Evolutionary conservation across 2,797 vertebrate species (phyloP).

Genomic region (Petrocephalus schoutedeni): DNA sequence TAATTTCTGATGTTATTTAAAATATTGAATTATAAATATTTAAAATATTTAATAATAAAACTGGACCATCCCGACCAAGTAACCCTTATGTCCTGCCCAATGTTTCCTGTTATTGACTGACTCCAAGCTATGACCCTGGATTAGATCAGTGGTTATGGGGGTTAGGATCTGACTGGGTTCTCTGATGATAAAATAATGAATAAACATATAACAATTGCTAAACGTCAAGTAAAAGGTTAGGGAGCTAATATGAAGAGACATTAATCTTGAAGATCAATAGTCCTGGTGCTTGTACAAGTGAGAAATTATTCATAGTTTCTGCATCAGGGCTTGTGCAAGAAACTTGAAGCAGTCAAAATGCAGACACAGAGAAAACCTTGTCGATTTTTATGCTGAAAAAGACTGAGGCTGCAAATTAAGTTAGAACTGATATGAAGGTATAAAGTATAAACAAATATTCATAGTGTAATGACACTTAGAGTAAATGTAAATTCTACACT

Average conservation of each 20-base stretch:
- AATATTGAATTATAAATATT: neutral
- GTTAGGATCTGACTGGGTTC: neutral
- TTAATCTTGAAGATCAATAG: neutral
- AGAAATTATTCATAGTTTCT: neutral
- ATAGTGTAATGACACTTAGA: neutral
- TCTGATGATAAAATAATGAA: neutral
- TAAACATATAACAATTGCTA: neutral
- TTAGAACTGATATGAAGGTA: neutral
- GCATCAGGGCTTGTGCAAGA: neutral
- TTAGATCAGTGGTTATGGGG: neutral
- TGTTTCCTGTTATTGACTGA: neutral
- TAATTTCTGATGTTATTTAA: neutral
- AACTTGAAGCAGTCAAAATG: neutral
- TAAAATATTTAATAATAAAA: neutral
- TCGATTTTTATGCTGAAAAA: neutral
- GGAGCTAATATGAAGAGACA: neutral
- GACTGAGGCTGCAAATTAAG: neutral
- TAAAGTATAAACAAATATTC: neutral
- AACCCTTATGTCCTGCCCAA: neutral
- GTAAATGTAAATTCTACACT: neutral
- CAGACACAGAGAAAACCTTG: neutral
- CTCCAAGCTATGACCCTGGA: neutral
- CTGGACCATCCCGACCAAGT: neutral
- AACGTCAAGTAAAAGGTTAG: neutral
- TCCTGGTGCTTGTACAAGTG: neutral